These are phyloP conservation scores for Gonatopus flavifemur DNA, from an alignment of 1,140 invertebrate genomes.

Conservation along the genomic window DNA sequence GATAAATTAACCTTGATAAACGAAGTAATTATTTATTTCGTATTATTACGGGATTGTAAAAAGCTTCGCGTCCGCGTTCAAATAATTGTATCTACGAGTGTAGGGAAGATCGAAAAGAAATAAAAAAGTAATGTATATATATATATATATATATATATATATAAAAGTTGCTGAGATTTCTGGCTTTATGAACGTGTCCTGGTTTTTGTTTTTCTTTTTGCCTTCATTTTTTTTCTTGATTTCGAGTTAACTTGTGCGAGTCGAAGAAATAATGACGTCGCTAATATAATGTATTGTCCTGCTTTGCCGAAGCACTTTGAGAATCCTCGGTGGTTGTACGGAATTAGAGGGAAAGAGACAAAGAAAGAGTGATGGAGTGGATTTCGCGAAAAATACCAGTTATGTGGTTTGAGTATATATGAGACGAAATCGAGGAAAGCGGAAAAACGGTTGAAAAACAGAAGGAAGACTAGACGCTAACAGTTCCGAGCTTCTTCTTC, in stretches of 20 bases:
- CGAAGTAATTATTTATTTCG: too few species aligned
- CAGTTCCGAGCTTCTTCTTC: constrained; percentile 35
- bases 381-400: constrained; percentile 50
- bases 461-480: constrained; percentile 45
- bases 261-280: constrained; percentile 50
- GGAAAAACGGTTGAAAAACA: constrained; percentile 37
- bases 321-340: too few species aligned
- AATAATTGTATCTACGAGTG: too few species aligned
- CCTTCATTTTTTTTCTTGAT: too few species aligned
- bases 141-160: too few species aligned
- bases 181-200: constrained; percentile 44
- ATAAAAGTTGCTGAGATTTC: constrained; percentile 48
- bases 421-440: constrained; percentile 34
- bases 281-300: constrained; percentile 51
- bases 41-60: too few species aligned
- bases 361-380: constrained; percentile 42
- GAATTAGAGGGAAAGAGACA: constrained; percentile 18
- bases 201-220: too few species aligned
- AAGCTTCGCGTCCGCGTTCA: too few species aligned
- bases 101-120: too few species aligned
- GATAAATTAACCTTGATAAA: too few species aligned
- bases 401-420: constrained; percentile 39
- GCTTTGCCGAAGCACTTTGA: constrained; percentile 39
- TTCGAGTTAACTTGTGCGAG: constrained; percentile 34
- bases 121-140: too few species aligned